A percentile compares a stretch with the other conserved stretches of the same genome.
Evolutionary conservation across 2,888 invertebrate genomes (phyloP).

Genomic region (Gortyna flavago): DNA sequence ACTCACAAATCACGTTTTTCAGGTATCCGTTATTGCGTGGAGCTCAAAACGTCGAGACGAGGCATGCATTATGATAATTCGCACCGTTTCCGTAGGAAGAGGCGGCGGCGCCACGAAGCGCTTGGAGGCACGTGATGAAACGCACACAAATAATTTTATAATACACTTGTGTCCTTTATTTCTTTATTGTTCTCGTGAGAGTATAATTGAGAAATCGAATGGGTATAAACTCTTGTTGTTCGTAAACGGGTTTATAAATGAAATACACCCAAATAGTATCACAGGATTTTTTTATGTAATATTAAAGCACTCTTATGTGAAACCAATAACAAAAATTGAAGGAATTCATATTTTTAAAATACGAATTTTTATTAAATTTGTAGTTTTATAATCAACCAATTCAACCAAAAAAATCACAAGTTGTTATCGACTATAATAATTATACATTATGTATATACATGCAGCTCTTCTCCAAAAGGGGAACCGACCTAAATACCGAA

Average conservation of each 20-base stretch:
- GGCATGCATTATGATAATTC: constrained; percentile 77
- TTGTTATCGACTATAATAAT: not conserved
- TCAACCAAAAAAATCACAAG: not conserved
- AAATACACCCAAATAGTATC: not conserved
- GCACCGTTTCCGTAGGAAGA: constrained; percentile 63
- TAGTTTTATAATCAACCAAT: not conserved
- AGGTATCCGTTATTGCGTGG: constrained; percentile 68
- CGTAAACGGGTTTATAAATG: not conserved
- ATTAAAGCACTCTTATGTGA: too few relatives aligned
- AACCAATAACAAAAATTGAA: too few relatives aligned
- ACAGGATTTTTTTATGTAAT: too few relatives aligned
- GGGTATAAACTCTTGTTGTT: constrained; percentile 13
- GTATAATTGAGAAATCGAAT: constrained; percentile 13
- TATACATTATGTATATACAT: too few relatives aligned
- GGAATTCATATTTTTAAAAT: too few relatives aligned
- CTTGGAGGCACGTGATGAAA: constrained; percentile 56
- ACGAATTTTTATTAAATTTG: too few relatives aligned
- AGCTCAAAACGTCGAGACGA: constrained; percentile 68
- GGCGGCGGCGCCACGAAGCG: constrained; percentile 59
- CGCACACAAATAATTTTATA: constrained; percentile 58
- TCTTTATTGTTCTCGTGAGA: constrained; percentile 23
- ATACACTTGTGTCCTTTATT: constrained; percentile 46
- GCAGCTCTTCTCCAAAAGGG: too few relatives aligned
- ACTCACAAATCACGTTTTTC: constrained; percentile 67
- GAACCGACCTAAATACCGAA: too few relatives aligned